Percentiles rank a stretch among this genome's conserved stretches.
These are phyloP conservation scores for Latheticus oryzae DNA, from an alignment of 2,888 invertebrate species.

Conservation along the genomic window DNA sequence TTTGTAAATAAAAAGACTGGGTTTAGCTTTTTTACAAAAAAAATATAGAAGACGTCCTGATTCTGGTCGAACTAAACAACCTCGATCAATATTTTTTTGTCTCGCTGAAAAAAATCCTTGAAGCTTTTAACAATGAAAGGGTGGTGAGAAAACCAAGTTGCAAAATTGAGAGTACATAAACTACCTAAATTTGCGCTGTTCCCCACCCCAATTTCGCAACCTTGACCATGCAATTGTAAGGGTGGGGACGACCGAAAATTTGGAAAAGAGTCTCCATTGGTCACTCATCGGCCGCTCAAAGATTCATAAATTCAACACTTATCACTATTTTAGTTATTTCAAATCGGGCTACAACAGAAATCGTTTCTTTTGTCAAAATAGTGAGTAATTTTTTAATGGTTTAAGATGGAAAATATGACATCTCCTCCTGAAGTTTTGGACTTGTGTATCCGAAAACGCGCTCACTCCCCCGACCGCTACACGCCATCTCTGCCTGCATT, in stretches of 20 bases:
- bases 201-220: slow-evolving; percentile 22
- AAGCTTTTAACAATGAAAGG: too few relatives aligned
- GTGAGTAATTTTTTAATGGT: neutral
- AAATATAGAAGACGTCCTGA: too few relatives aligned
- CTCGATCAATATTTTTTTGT: too few relatives aligned
- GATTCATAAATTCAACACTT: slow-evolving; percentile 11
- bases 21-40: too few relatives aligned
- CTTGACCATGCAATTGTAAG: slow-evolving; percentile 31
- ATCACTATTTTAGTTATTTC: slow-evolving; percentile 11
- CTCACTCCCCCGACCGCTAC: slow-evolving; percentile 43
- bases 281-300: slow-evolving; percentile 12
- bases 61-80: too few relatives aligned
- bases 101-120: too few relatives aligned
- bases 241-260: slow-evolving; percentile 19
- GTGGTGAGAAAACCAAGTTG: too few relatives aligned
- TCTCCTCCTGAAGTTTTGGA: slow-evolving; percentile 19
- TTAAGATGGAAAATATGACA: neutral
- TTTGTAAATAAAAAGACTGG: too few relatives aligned
- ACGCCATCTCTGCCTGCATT: slow-evolving; percentile 49
- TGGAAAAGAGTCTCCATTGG: slow-evolving; percentile 25
- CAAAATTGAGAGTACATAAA: slow-evolving; percentile 12
- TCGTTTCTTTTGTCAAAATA: too few relatives aligned
- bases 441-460: slow-evolving; percentile 50
- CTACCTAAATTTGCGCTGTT: slow-evolving; percentile 7
- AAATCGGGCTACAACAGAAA: neutral